Conservation (phyloP, 2,888 invertebrate species). For the Deilephila elpenor region DNA sequence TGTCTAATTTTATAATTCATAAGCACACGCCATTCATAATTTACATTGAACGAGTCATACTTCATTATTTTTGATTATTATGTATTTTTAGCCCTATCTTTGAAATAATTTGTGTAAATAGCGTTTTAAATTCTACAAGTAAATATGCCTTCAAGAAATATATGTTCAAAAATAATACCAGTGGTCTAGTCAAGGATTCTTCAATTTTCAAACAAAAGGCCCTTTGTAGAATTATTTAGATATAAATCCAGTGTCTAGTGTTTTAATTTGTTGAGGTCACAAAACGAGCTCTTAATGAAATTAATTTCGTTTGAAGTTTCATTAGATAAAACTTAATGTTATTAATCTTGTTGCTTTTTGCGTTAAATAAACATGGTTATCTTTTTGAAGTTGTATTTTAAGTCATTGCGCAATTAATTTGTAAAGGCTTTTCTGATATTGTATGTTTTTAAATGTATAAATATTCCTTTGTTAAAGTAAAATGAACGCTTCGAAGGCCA, state of each 20-base stretch:
- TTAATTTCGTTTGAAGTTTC: conserved; percentile 30
- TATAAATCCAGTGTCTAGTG: conserved; percentile 23
- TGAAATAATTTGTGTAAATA: too few relatives aligned
- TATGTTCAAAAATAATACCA: neutral
- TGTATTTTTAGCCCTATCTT: too few relatives aligned
- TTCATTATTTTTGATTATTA: too few relatives aligned
- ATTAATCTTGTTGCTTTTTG: conserved; percentile 17
- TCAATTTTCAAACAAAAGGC: conserved; percentile 20
- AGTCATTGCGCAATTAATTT: neutral
- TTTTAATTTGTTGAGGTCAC: conserved; percentile 32
- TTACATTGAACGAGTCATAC: too few relatives aligned
- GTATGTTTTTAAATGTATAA: neutral
- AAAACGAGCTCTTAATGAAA: conserved; percentile 31
- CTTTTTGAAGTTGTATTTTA: conserved; percentile 12
- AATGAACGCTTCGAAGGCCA: neutral
- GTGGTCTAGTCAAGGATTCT: conserved; percentile 23
- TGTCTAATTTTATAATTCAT: too few relatives aligned
- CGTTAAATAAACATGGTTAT: conserved; percentile 22
- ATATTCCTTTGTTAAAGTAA: neutral
- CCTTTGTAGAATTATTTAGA: conserved; percentile 20
- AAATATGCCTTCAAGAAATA: neutral
- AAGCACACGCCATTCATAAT: too few relatives aligned
- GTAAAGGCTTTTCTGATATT: neutral
- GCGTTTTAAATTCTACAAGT: too few relatives aligned
- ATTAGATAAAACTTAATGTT: conserved; percentile 33